phyloP scores from a whole-genome alignment of 2,113 vertebrate species.

The Lagopus leucura region DNA sequence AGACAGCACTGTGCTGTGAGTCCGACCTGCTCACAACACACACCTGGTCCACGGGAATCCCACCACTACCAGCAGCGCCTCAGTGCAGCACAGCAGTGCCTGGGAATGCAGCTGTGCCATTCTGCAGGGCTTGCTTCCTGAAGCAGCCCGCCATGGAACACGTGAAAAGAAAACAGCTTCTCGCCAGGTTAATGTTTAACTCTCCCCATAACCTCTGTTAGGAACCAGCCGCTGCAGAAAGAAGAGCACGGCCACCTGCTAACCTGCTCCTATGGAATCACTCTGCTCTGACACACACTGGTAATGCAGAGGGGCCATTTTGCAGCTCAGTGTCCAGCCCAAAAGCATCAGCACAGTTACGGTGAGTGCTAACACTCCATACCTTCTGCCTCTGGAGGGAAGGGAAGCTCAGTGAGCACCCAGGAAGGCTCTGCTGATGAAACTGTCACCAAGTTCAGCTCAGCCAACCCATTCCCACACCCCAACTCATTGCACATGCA shows the following conservation, averaged over 20 bases:
- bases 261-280: not conserved
- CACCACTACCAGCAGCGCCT: not conserved
- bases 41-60: too few relatives aligned
- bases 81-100: not conserved
- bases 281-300: not conserved
- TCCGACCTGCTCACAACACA: not conserved
- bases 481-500: too few relatives aligned
- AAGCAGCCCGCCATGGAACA: not conserved
- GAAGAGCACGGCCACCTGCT: not conserved
- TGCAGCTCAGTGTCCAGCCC: too few relatives aligned
- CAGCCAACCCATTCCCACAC: not conserved
- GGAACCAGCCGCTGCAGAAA: not conserved
- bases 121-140: not conserved
- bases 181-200: not conserved
- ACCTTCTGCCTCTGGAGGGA: not conserved
- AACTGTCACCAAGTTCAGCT: not conserved
- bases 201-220: not conserved
- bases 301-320: fast-evolving
- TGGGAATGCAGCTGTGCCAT: not conserved
- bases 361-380: too few relatives aligned
- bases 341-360: too few relatives aligned
- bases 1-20: too few relatives aligned
- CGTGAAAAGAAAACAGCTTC: not conserved
- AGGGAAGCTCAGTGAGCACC: not conserved
- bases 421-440: not conserved